These are phyloP conservation scores for Cephus sareptanus DNA, from an alignment of 2,888 invertebrate genomes.

Conservation along the genomic window DNA sequence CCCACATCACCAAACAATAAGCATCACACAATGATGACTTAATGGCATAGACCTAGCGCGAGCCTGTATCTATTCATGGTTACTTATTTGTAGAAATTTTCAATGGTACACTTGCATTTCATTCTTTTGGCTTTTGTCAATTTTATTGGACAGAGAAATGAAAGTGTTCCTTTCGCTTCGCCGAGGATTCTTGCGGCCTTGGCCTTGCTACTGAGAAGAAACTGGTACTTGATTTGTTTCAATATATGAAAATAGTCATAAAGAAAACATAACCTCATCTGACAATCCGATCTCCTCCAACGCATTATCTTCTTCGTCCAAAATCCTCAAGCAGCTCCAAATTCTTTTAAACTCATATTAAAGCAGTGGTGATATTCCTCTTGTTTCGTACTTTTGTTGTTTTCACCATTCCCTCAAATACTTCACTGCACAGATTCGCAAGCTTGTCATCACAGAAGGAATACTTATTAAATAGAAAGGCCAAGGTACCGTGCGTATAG, in stretches of 20 bases:
- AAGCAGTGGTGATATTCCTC: neutral
- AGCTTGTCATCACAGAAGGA: neutral
- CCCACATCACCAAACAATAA: neutral
- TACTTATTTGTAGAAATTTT: neutral
- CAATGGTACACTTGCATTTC: neutral
- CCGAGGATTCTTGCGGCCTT: neutral
- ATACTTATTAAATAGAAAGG: neutral
- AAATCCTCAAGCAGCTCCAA: neutral
- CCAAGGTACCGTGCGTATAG: neutral
- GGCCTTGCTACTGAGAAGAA: neutral
- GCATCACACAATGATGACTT: neutral
- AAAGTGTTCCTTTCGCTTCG: constrained; percentile 10
- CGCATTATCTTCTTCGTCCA: neutral
- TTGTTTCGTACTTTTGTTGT: neutral
- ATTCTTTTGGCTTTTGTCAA: neutral
- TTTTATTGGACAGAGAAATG: constrained; percentile 1
- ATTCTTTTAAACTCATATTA: neutral
- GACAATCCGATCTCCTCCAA: neutral
- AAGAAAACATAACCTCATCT: neutral
- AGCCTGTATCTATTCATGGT: neutral
- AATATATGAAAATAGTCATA: constrained; percentile 8
- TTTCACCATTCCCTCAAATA: neutral
- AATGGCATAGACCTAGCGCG: neutral
- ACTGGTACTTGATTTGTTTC: constrained; percentile 4
- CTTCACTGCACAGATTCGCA: neutral